Base-by-base conservation (phyloP, 2,113 vertebrate genomes). In the Scomber scombrus region DNA sequence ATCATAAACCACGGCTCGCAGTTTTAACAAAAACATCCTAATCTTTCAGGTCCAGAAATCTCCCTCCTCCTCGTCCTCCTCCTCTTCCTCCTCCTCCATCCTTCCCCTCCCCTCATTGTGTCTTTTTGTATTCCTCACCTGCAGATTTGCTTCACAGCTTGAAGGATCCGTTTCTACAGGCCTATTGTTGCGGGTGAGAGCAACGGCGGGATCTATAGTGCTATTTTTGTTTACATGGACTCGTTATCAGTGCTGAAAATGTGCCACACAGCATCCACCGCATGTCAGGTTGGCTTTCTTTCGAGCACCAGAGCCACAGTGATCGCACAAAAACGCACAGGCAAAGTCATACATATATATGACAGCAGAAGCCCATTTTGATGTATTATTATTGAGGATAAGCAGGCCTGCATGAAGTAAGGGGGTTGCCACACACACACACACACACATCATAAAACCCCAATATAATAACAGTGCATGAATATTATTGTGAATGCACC, bases 201-300 rank as follows among this genome's bases (percentile, higher is more conserved):
- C 23, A 26, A 26, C 23, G 23, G 74, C 56, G 69, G 55, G 54
- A 81, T 66, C 49, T 26, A 21, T 21, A 54, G n/a, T 43, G 68
- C 60, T 69, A 72, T 79, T 82, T 86, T 84, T 90, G 89, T 90
- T 90, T 89, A 91, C 91, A 89, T 85, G 75, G 74, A 57, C 73
- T 88, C 75, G 84, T 87, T 67, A 82, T 61, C 64, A 78, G 68
- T 3, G 77, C 58, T 62, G 71, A 40, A 56, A 52, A 69, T 57
- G 75, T 72, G 70, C 58, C 43, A 23, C 43, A 64, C 45, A 67
- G 47, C 18, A 56, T 49, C 58, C 61, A 34, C 51, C 12, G 14
- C 71, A 31, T 45, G 70, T 65, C 77, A 71, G 75, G 15, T 14
- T 73, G 23, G 23, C 50, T 0, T 68, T 23, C 57, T 16, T 0